Evolutionary conservation across 2,797 vertebrate species (phyloP), one percentile per base, ranked within the genome.

Genomic region (Micropoecilia bifurca): DNA sequence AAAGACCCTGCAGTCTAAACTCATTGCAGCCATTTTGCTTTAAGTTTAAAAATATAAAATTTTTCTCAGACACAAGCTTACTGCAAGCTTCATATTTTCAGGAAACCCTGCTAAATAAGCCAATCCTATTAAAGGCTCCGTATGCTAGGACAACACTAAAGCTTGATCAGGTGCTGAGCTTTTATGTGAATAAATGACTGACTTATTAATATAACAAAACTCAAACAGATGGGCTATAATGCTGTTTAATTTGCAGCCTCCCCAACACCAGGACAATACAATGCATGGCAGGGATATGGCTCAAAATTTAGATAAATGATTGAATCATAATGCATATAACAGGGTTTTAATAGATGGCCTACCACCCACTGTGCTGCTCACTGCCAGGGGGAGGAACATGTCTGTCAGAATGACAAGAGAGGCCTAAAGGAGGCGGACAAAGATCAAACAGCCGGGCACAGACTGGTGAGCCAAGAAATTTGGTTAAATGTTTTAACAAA

Each of bases 291-390:
- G 39, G 36, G 20, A 68, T 68, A 68, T 74, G 63, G 89, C 87
- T 85, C 75, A 71, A 88, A 90, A 88, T 75, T n/a, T 80, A 82
- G 86, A 90, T 76, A 82, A 81, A 87, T 84, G 78, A 87, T 88
- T 87, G 85, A 85, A 84, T 90, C 84, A 84, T 81, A 80, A 86
- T 4, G 46, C 68, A 87, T 75, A 82, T 82, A 85, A 89, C 75
- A 76, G 82, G 86, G 63, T 41, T 83, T 83, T 88, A 92, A 91
- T 86, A 72, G 87, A 86, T 82, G 82, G 47, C 79, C 79, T 53
- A 59, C 82, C 80, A 82, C 88, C 85, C 73, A 81, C 85, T 86
- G 82, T 41, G 88, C 75, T 86, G 83, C 84, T 87, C 80, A 86
- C 83, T 90, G 85, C 75, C 84, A 88, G 81, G 43, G 73, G 83